Evolutionary conservation across 2,797 vertebrate genomes (phyloP).

Genomic region (Sebastes nivosus): DNA sequence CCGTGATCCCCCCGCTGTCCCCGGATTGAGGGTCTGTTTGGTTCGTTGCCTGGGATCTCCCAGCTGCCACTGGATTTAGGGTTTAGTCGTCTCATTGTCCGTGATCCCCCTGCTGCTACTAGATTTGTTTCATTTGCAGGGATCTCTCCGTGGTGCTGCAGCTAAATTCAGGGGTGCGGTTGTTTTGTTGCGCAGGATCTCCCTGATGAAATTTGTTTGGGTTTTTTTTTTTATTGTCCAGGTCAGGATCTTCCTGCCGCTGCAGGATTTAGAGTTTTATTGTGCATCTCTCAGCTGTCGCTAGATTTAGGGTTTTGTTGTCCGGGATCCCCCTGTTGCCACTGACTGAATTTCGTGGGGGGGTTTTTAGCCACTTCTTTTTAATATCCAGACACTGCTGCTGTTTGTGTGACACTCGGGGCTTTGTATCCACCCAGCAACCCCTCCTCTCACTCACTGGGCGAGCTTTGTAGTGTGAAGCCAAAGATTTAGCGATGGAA

Average conservation of each 20-base stretch:
- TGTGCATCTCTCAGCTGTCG: constrained; percentile 37
- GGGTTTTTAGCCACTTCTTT: constrained; percentile 34
- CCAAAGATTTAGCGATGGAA: constrained; percentile 60
- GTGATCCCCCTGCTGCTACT: constrained; percentile 49
- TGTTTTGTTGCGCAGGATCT: constrained; percentile 45
- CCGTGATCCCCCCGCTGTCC: constrained; percentile 27
- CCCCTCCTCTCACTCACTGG: constrained; percentile 12
- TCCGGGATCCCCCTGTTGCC: constrained; percentile 37
- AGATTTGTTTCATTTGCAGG: constrained; percentile 57
- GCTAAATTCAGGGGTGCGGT: constrained; percentile 50
- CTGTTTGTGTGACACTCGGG: constrained; percentile 58
- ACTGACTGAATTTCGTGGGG: constrained; percentile 41
- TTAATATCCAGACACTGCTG: constrained; percentile 54
- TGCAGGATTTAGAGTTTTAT: constrained; percentile 32
- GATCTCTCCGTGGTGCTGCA: constrained; percentile 31
- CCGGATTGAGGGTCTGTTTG: constrained; percentile 63
- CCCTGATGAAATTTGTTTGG: constrained; percentile 37
- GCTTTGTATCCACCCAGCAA: constrained; percentile 46
- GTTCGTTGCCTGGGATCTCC: constrained; percentile 66
- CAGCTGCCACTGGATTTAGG: constrained; percentile 73
- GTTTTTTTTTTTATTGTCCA: constrained; percentile 16
- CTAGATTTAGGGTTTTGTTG: constrained; percentile 45
- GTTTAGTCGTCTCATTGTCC: constrained; percentile 64
- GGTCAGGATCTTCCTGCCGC: constrained; percentile 6
- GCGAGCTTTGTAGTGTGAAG: constrained; percentile 49